These are phyloP conservation scores for Palloptera scutellata DNA, from an alignment of 2,888 invertebrate genomes.

Conservation along the genomic window DNA sequence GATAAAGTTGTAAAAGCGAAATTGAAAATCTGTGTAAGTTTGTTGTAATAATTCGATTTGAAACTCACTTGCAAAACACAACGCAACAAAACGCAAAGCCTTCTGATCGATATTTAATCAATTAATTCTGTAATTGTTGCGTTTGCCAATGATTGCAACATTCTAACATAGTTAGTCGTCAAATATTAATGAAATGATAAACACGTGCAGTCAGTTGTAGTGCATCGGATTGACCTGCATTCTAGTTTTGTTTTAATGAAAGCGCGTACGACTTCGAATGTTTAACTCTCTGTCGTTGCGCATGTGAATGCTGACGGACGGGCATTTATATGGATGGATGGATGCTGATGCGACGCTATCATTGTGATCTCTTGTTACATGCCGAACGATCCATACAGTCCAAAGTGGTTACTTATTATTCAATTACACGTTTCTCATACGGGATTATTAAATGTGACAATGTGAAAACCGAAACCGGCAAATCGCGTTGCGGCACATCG, in stretches of 20 bases:
- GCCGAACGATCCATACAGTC: not conserved
- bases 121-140: constrained; percentile 24
- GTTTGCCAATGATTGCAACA: constrained; percentile 21
- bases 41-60: too few relatives aligned
- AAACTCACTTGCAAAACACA: too few relatives aligned
- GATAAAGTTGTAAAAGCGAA: too few relatives aligned
- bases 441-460: not conserved
- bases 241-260: constrained; percentile 38
- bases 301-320: too few relatives aligned
- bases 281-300: too few relatives aligned
- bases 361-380: constrained; percentile 2
- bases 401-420: constrained; percentile 50
- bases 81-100: too few relatives aligned
- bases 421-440: constrained; percentile 45
- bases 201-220: too few relatives aligned
- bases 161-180: constrained; percentile 7
- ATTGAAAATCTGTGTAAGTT: too few relatives aligned
- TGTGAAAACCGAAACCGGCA: not conserved
- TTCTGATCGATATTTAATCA: constrained; percentile 19
- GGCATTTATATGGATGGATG: too few relatives aligned
- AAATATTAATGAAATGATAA: too few relatives aligned
- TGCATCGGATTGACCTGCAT: constrained; percentile 49
- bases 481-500: not conserved
- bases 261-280: constrained; percentile 1
- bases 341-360: not conserved